These are phyloP conservation scores for Pygoscelis antarcticus DNA, from an alignment of 2,113 vertebrate genomes.

Conservation along the genomic window DNA sequence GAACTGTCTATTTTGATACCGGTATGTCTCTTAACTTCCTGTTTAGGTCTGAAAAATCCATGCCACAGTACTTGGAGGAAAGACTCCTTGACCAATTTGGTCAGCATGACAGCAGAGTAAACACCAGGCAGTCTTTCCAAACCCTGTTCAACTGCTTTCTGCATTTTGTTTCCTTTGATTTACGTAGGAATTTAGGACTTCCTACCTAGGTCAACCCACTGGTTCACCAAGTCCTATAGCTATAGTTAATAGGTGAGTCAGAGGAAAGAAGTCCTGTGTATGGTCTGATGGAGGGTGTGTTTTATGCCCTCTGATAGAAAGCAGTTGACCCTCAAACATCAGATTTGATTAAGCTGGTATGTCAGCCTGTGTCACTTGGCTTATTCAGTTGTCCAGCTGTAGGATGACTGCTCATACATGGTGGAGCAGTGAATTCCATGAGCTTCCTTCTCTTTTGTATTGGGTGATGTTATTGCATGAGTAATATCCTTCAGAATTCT, in stretches of 20 bases:
- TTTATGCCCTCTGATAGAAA: not conserved
- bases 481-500: constrained; percentile 12
- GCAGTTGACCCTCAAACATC: not conserved
- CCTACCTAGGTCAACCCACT: not conserved
- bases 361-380: not conserved
- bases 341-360: not conserved
- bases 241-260: not conserved
- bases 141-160: not conserved
- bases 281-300: not conserved
- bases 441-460: not conserved
- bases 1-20: not conserved
- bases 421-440: not conserved
- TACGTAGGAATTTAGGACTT: not conserved
- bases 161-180: not conserved
- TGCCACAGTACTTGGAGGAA: not conserved
- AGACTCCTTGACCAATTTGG: not conserved
- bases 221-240: not conserved
- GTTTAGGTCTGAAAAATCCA: not conserved
- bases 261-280: not conserved
- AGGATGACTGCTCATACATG: not conserved
- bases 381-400: not conserved
- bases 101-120: not conserved
- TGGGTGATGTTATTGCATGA: not conserved
- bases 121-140: not conserved
- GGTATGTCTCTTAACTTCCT: not conserved